These are phyloP conservation scores for Drosophila kokeensis DNA, from an alignment of 2,888 invertebrate genomes.

Conservation along the genomic window DNA sequence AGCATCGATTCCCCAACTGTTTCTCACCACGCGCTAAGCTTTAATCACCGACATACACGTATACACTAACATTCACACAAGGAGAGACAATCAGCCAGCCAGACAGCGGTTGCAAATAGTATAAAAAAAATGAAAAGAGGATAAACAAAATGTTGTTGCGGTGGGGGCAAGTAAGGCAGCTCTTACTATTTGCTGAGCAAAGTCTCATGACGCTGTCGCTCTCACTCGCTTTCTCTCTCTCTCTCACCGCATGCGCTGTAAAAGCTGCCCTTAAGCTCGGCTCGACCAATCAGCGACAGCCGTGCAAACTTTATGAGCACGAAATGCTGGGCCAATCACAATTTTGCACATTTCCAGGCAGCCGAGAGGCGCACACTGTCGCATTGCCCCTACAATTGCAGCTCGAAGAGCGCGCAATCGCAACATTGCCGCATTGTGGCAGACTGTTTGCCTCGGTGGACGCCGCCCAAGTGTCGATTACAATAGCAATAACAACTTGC, in stretches of 20 bases:
- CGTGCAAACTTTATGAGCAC: slow-evolving; percentile 73
- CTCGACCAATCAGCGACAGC: slow-evolving; percentile 71
- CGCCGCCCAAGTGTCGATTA: slow-evolving; percentile 83
- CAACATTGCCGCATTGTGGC: slow-evolving; percentile 41
- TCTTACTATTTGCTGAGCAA: slow-evolving; percentile 78
- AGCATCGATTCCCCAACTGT: slow-evolving; percentile 47
- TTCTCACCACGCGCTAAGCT: slow-evolving; percentile 71
- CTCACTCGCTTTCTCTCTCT: slow-evolving; percentile 46
- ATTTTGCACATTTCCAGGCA: slow-evolving; percentile 70
- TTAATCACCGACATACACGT: slow-evolving; percentile 59
- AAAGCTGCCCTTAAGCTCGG: slow-evolving; percentile 73
- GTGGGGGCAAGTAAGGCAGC: slow-evolving; percentile 45
- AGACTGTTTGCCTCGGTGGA: slow-evolving; percentile 74
- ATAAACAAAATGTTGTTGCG: slow-evolving; percentile 53
- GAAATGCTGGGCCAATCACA: slow-evolving; percentile 59
- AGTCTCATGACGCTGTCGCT: slow-evolving; percentile 37
- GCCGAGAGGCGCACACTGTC: slow-evolving; percentile 27
- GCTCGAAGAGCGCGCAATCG: slow-evolving; percentile 62
- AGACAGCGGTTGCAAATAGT: slow-evolving; percentile 48
- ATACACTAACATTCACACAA: slow-evolving; percentile 9
- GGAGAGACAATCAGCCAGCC: slow-evolving; percentile 28
- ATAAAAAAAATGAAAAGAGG: slow-evolving; percentile 30
- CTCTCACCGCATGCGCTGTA: slow-evolving; percentile 68
- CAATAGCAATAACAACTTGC: slow-evolving; percentile 62
- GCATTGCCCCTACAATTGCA: slow-evolving; percentile 58